Conservation (phyloP, 2,113 vertebrate genomes). For the Vulpes vulpes region DNA sequence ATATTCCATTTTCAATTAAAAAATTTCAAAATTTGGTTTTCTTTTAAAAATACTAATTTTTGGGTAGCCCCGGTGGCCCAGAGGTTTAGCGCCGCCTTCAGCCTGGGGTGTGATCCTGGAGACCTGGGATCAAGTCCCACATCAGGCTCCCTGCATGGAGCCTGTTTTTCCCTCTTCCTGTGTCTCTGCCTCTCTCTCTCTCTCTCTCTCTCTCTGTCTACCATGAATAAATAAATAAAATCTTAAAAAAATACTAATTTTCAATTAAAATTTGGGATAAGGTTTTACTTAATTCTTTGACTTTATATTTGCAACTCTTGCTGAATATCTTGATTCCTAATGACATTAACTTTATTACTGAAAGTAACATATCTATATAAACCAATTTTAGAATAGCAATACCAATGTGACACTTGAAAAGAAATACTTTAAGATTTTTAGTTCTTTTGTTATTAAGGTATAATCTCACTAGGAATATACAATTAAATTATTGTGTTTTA, state of each 20-base stretch:
- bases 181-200: no score
- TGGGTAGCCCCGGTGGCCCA: no score
- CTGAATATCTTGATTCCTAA: conserved; percentile 45
- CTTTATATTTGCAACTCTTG: not conserved
- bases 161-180: no score
- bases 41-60: not conserved
- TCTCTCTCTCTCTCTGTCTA: no score
- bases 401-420: conserved; percentile 30
- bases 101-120: no score
- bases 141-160: no score
- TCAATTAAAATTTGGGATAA: not conserved
- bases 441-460: not conserved
- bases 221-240: no score
- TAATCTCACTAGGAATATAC: not conserved
- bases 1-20: not conserved
- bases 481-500: not conserved
- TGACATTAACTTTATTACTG: not conserved
- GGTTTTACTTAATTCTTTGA: conserved; percentile 10
- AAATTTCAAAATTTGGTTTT: not conserved
- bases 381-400: conserved; percentile 47
- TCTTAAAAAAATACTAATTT: not conserved
- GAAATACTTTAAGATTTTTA: not conserved
- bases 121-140: no score
- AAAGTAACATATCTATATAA: conserved; percentile 32
- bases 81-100: no score